These are phyloP conservation scores for Andrena hattorfiana DNA, from an alignment of 2,888 invertebrate species.

Conservation along the genomic window DNA sequence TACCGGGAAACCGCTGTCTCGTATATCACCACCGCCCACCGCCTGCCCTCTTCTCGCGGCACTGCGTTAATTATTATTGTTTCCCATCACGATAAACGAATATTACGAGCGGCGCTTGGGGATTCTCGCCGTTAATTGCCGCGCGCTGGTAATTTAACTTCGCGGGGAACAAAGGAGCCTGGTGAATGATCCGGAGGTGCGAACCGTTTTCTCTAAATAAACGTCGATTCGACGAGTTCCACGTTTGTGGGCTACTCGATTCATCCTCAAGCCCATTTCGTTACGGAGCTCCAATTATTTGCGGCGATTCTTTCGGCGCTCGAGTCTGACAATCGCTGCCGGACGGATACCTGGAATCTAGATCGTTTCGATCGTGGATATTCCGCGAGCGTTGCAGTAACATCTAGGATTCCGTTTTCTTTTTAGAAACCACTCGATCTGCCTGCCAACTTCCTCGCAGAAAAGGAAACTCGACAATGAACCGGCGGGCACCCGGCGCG, in stretches of 20 bases:
- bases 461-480: constrained; percentile 3
- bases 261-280: too few relatives aligned
- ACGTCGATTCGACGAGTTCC: neutral
- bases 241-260: too few relatives aligned
- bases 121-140: constrained; percentile 5
- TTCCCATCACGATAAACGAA: neutral
- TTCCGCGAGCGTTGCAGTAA: neutral
- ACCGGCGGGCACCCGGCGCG: constrained; percentile 40
- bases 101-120: neutral
- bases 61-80: constrained; percentile 19
- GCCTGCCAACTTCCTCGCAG: neutral
- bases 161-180: neutral
- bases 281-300: too few relatives aligned
- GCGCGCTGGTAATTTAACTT: constrained; percentile 9
- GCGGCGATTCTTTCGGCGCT: too few relatives aligned
- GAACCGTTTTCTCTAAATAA: neutral
- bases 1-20: constrained; percentile 4
- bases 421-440: neutral
- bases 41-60: neutral
- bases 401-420: too few relatives aligned
- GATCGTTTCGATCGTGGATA: neutral
- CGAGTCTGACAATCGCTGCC: too few relatives aligned
- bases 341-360: too few relatives aligned
- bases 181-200: neutral
- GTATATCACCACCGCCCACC: neutral